Evolutionary conservation across 2,113 vertebrate species (phyloP).

Genomic region (Corapipo altera): DNA sequence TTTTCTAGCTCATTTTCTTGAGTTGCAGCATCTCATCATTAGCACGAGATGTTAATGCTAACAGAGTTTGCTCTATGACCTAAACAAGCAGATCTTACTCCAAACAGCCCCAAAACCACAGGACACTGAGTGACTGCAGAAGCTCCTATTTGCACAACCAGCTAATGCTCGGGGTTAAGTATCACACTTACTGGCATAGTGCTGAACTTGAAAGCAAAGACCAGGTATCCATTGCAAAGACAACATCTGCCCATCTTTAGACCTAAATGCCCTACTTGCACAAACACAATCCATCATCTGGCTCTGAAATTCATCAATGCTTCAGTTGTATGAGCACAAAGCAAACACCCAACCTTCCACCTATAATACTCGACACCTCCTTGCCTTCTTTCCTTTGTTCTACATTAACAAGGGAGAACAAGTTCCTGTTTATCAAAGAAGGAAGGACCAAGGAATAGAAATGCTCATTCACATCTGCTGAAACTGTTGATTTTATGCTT

Average conservation of each 20-base stretch:
- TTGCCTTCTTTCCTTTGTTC: neutral
- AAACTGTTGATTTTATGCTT: neutral
- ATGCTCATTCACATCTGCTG: neutral
- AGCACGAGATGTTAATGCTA: neutral
- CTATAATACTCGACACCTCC: accelerated
- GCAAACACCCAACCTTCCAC: neutral
- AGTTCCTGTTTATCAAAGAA: neutral
- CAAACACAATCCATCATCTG: neutral
- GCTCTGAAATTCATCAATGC: neutral
- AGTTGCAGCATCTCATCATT: neutral
- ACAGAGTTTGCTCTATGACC: neutral
- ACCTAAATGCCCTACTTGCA: neutral
- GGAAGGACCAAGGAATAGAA: neutral
- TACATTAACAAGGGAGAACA: neutral
- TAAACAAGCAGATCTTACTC: neutral
- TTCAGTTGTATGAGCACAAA: neutral
- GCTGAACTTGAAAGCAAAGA: neutral
- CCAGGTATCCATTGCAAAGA: neutral
- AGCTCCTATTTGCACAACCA: neutral
- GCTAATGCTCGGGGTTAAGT: neutral
- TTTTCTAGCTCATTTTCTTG: neutral
- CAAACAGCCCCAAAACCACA: neutral
- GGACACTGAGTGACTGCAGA: neutral
- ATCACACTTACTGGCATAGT: neutral
- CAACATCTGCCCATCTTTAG: neutral